Base-by-base conservation (phyloP, 2,888 invertebrate genomes). In the Eledona agricola region DNA sequence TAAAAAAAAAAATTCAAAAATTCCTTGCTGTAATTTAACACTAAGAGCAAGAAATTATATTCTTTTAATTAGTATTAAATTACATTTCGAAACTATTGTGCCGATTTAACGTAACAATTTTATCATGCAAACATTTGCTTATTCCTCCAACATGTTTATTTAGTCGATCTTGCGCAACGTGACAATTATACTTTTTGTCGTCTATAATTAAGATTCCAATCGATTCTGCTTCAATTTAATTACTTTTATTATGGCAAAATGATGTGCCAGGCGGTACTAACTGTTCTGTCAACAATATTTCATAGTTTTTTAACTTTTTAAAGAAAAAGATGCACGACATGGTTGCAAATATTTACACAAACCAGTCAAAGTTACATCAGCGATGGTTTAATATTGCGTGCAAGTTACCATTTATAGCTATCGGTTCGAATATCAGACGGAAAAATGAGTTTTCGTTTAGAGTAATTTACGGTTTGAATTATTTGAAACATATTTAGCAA, bases 301-400 rank as follows among this genome's bases (percentile, higher is more conserved):
- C 19, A 5, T 19, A 19, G 6, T 4, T 26, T 6, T 4, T 26
- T 7, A 26, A 26, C 13, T 38, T 38, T 38, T 23, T 38, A 9
- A 25, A 13, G 10, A 25, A 38, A 42, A 29, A 4, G 7, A 7
- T 7, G 10, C 32, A 40, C 42, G 25, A 15, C 25, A 29, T 29
- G 11, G 19, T 20, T 9, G 12, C 17, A 29, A 20, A 11, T 42
- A 26, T 40, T 47, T 38, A 38, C 17, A 16, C 22, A n/a, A 23
- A 50, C 19, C 9, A 22, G 6, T 9, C 32, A 11, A 12, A 47
- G n/a, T 25, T 35, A 35, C 32, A 32, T 35, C 34, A 29, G 29
- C n/a, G n/a, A n/a, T 35, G 4, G 19, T 37, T 37, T 10, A 19
- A 37, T 47, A 20, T 35, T 37, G 35, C 47, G 47, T 49, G 49